These are phyloP conservation scores for Oncorhynchus clarkii DNA, from an alignment of 2,113 vertebrate species.

Conservation along the genomic window DNA sequence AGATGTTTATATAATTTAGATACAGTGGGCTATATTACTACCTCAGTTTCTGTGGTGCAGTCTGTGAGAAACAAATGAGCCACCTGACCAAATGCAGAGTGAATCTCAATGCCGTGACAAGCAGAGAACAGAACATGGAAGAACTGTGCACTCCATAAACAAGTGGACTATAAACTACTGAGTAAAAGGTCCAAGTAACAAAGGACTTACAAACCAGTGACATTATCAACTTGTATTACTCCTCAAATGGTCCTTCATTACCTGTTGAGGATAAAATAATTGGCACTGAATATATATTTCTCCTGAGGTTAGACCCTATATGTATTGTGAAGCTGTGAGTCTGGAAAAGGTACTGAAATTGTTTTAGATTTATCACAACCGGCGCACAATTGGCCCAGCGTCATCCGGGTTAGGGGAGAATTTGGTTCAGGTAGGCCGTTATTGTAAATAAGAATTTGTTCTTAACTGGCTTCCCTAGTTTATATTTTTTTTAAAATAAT, in stretches of 20 bases:
- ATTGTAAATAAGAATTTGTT: too few species aligned
- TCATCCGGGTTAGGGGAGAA: too few species aligned
- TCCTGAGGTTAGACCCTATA: too few species aligned
- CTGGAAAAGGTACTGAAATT: neutral
- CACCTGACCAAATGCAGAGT: neutral
- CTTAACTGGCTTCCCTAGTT: too few species aligned
- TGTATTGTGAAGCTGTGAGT: too few species aligned
- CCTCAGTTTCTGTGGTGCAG: neutral
- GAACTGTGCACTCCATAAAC: neutral
- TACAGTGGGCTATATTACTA: neutral
- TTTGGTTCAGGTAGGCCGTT: too few species aligned
- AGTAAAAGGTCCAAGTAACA: slow-evolving; percentile 45
- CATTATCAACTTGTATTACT: slow-evolving; percentile 54
- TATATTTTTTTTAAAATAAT: too few species aligned
- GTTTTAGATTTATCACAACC: neutral
- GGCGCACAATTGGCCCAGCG: too few species aligned
- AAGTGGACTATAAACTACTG: neutral
- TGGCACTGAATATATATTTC: slow-evolving; percentile 36
- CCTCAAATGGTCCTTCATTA: slow-evolving; percentile 55
- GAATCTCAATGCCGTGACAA: slow-evolving; percentile 10
- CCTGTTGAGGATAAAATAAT: slow-evolving; percentile 58
- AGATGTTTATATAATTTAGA: slow-evolving; percentile 53
- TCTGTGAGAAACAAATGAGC: slow-evolving; percentile 2
- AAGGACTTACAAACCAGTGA: slow-evolving; percentile 53
- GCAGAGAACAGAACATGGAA: neutral